Conservation (phyloP, 2,888 invertebrate species). For the Myathropa florea region DNA sequence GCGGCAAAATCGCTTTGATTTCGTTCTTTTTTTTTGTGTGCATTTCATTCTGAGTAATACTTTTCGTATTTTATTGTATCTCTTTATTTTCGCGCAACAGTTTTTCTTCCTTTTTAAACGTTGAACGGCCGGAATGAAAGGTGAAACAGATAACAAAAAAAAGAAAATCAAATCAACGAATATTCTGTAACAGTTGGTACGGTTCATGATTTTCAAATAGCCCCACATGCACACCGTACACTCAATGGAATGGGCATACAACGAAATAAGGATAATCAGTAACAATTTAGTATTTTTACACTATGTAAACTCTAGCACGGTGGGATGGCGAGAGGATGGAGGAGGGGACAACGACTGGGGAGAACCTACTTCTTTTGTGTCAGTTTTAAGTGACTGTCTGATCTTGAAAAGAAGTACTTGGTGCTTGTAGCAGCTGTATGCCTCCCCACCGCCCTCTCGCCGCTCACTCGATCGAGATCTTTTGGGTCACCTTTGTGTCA, state of each 20-base stretch:
- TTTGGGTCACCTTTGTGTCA: conserved; percentile 68
- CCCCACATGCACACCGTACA: background rate
- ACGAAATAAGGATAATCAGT: conserved; percentile 79
- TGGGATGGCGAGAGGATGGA: background rate
- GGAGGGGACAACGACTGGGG: background rate
- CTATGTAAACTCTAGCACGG: conserved; percentile 57
- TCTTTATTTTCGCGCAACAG: conserved; percentile 63
- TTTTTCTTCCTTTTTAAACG: conserved; percentile 54
- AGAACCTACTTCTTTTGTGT: conserved; percentile 3
- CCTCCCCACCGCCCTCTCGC: background rate
- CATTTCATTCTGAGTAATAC: conserved; percentile 31
- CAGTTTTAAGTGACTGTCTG: conserved; percentile 39
- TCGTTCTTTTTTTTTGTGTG: conserved; percentile 22
- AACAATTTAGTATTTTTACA: conserved; percentile 81
- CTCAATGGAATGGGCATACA: background rate
- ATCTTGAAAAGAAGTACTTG: conserved; percentile 54
- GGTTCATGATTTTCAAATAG: conserved; percentile 69
- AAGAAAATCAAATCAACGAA: conserved; percentile 43
- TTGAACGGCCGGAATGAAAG: conserved; percentile 35
- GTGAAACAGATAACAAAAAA: background rate
- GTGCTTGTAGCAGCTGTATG: background rate
- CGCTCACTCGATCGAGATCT: conserved; percentile 49
- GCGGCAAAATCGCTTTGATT: conserved; percentile 69
- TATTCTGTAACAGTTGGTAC: conserved; percentile 64
- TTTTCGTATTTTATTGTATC: conserved; percentile 27